A percentile compares a stretch with the other conserved stretches of the same genome.
phyloP scores from a whole-genome alignment of 2,113 vertebrate genomes.

The Gymnarchus niloticus region DNA sequence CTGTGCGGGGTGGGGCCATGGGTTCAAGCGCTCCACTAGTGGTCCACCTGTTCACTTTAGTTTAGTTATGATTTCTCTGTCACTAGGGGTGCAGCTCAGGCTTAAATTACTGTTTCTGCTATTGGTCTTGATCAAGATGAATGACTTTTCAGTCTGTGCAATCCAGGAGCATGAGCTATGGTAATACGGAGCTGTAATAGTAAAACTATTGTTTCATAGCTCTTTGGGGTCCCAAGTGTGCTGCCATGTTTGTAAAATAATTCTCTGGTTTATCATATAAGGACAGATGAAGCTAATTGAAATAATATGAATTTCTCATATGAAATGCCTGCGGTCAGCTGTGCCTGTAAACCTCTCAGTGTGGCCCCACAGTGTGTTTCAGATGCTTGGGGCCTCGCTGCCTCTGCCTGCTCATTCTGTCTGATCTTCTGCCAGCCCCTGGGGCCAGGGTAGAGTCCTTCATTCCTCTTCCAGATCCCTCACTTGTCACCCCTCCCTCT shows the following conservation, averaged over 20 bases:
- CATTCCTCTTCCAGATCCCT: conserved; percentile 51
- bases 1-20: background rate
- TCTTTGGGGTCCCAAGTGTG: background rate
- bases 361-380: background rate
- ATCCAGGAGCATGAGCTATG: background rate
- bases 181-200: background rate
- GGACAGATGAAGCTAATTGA: background rate
- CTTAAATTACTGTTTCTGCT: background rate
- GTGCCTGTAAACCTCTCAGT: background rate
- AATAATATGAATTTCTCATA: background rate
- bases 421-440: conserved; percentile 62
- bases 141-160: background rate
- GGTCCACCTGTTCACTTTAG: background rate
- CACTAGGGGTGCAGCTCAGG: background rate
- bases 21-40: background rate
- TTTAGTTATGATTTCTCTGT: background rate
- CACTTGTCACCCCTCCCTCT: background rate
- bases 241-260: background rate
- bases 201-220: background rate
- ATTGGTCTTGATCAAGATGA: background rate
- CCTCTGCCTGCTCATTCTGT: conserved; percentile 63
- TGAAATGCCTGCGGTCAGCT: background rate
- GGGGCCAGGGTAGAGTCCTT: conserved; percentile 28
- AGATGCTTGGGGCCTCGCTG: conserved; percentile 60
- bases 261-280: background rate